These are phyloP conservation scores for Neoseiulus cucumeris DNA, from an alignment of 1,140 invertebrate genomes.

Conservation along the genomic window DNA sequence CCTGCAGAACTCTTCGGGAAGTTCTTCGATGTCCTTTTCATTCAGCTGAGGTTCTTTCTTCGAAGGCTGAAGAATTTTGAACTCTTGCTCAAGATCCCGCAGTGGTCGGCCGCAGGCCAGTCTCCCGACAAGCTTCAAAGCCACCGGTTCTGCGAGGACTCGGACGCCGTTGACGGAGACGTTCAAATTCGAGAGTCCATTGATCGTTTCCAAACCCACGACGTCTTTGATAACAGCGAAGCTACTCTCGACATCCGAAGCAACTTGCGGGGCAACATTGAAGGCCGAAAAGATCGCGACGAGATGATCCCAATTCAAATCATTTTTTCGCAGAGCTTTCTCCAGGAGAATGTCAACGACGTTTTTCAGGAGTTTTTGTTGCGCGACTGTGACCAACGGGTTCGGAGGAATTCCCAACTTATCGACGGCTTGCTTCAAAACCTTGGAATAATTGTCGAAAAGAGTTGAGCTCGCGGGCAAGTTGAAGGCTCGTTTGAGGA, in stretches of 20 bases:
- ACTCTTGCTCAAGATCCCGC: conserved; percentile 17
- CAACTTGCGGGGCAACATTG: background rate
- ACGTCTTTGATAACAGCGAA: background rate
- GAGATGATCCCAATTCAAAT: background rate
- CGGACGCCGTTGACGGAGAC: background rate
- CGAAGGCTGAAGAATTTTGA: conserved; percentile 17
- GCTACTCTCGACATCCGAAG: background rate
- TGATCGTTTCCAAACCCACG: conserved; percentile 7
- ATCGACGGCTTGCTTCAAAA: background rate
- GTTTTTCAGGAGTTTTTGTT: background rate
- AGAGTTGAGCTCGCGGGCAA: background rate
- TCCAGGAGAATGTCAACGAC: background rate
- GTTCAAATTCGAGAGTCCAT: background rate
- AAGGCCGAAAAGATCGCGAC: conserved; percentile 6
- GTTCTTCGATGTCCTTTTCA: conserved; percentile 17
- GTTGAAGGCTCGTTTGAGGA: background rate
- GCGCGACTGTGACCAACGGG: background rate
- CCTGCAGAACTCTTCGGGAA: conserved; percentile 25
- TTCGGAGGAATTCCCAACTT: background rate
- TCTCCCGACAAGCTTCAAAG: conserved; percentile 18
- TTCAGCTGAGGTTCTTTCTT: conserved; percentile 18
- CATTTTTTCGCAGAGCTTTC: background rate
- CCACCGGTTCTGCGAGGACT: conserved; percentile 14
- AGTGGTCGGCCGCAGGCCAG: conserved; percentile 21
- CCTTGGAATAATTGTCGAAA: background rate